Conservation (phyloP, 2,797 vertebrate species). For the Stomatorhinus walkeri region DNA sequence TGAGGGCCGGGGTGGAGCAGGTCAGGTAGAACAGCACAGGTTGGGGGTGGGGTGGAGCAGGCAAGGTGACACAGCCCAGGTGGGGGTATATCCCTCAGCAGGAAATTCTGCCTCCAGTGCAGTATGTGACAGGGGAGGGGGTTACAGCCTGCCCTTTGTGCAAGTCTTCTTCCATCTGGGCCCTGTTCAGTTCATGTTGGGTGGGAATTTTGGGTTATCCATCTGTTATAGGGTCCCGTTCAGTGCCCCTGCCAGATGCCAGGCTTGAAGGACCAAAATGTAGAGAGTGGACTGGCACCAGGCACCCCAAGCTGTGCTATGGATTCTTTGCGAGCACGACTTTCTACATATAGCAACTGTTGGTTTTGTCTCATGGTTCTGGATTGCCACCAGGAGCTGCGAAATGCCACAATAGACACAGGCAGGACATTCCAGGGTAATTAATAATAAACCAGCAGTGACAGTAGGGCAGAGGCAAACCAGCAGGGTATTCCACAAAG, state of each 20-base stretch:
- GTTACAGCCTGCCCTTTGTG: neutral
- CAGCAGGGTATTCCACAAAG: neutral
- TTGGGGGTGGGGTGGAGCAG: constrained; percentile 50
- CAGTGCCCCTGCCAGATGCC: neutral
- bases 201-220: neutral
- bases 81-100: neutral
- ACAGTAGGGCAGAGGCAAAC: neutral
- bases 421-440: neutral
- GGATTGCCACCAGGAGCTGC: neutral
- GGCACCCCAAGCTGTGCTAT: neutral
- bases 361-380: neutral
- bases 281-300: neutral
- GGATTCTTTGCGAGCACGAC: neutral
- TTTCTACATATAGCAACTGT: neutral
- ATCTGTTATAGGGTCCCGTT: neutral
- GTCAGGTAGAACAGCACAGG: neutral
- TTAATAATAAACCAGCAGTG: neutral
- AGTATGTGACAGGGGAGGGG: neutral
- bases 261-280: neutral
- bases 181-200: neutral
- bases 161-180: neutral
- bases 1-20: constrained; percentile 50
- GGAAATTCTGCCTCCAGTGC: neutral
- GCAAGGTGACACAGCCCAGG: neutral
- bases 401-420: neutral